Conservation (phyloP, 2,797 vertebrate genomes). For the Lepidocolaptes lacrymiger region DNA sequence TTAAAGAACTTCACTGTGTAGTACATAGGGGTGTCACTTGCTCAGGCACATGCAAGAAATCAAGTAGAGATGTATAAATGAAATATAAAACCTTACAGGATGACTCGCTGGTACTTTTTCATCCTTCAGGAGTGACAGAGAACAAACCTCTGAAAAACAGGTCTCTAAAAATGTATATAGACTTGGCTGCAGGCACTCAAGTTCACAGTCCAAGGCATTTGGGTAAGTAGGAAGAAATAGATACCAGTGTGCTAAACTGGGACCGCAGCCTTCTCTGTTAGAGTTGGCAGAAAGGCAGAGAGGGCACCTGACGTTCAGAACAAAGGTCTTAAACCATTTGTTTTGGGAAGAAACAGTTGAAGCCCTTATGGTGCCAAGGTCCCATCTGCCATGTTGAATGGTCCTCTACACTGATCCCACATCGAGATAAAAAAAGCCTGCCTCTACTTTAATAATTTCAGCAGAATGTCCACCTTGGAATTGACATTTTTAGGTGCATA, state of each 20-base stretch:
- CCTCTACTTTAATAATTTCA: not conserved
- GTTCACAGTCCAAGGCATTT: not conserved
- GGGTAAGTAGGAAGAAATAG: not conserved
- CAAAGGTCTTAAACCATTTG: not conserved
- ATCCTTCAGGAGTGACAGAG: not conserved
- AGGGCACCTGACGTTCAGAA: not conserved
- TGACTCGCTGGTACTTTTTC: not conserved
- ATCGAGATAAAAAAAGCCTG: not conserved
- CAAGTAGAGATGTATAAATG: not conserved
- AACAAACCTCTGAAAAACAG: not conserved
- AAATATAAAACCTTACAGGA: not conserved
- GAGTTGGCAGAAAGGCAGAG: not conserved
- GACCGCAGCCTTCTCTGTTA: not conserved
- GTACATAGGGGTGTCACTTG: not conserved
- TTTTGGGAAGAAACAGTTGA: not conserved
- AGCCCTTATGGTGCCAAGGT: not conserved
- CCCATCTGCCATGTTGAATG: not conserved
- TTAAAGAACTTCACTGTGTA: not conserved
- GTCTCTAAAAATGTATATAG: not conserved
- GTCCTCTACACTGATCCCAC: not conserved
- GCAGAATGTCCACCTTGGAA: not conserved
- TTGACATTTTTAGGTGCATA: not conserved
- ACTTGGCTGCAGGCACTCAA: not conserved
- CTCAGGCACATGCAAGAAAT: not conserved
- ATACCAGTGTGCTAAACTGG: not conserved